Evolutionary conservation across 2,113 vertebrate genomes (phyloP).

Genomic region (Variabilichromis moorii): DNA sequence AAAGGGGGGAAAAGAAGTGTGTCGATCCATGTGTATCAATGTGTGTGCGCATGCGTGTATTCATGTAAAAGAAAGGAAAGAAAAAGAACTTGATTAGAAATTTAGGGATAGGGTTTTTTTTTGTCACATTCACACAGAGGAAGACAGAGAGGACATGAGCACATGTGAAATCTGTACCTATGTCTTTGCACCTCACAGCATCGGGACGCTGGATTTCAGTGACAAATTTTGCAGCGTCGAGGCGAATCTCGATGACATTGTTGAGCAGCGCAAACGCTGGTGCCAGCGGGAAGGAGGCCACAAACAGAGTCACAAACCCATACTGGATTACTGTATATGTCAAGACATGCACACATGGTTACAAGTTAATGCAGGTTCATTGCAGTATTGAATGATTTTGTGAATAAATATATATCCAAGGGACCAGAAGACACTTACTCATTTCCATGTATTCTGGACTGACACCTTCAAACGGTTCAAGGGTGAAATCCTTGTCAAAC

Average conservation of each 20-base stretch:
- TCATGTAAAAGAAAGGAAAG: not conserved
- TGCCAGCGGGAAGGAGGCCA: constrained; percentile 95
- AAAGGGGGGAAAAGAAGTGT: not conserved
- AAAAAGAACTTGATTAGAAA: constrained; percentile 21
- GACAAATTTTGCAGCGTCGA: constrained; percentile 94
- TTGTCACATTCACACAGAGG: not conserved
- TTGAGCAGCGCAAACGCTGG: constrained; percentile 94
- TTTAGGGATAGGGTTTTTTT: not conserved
- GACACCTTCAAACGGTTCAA: constrained; percentile 90
- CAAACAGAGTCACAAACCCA: constrained; percentile 94
- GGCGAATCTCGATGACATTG: constrained; percentile 93
- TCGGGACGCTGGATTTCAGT: constrained; percentile 87
- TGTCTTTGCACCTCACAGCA: constrained; percentile 90
- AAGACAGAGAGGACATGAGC: not conserved
- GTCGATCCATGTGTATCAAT: not conserved
- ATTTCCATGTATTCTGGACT: constrained; percentile 99
- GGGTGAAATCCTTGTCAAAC: constrained; percentile 83
- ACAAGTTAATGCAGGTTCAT: not conserved
- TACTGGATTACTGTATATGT: constrained; percentile 87
- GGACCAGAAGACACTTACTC: constrained; percentile 73
- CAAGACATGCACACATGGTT: not conserved
- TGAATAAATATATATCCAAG: not conserved
- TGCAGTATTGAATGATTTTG: not conserved
- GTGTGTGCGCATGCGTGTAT: not conserved
- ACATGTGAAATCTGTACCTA: constrained; percentile 71